Evolutionary conservation across 2,113 vertebrate genomes (phyloP).

Genomic region (Etheostoma cragini): DNA sequence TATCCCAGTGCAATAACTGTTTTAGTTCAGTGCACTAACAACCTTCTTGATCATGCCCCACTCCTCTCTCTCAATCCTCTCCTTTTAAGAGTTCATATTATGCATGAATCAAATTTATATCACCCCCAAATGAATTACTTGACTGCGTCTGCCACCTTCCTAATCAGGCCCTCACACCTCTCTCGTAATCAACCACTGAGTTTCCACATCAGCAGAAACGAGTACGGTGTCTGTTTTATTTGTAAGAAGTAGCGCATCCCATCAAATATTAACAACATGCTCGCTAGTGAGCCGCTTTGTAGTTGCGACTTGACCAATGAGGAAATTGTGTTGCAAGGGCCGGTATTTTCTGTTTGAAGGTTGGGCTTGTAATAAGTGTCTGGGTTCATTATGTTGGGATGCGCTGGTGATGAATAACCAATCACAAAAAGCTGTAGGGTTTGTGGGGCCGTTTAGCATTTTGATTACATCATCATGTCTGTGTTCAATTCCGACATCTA

Average conservation of each 20-base stretch:
- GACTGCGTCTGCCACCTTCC: slow-evolving; percentile 33
- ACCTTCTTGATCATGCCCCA: slow-evolving; percentile 4
- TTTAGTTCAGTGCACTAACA: slow-evolving; percentile 35
- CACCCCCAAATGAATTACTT: slow-evolving; percentile 25
- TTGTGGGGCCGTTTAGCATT: slow-evolving; percentile 23
- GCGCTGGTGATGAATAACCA: slow-evolving; percentile 50
- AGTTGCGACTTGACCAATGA: slow-evolving; percentile 35
- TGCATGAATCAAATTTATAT: slow-evolving; percentile 44
- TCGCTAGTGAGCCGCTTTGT: slow-evolving; percentile 34
- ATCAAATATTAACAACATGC: slow-evolving; percentile 66
- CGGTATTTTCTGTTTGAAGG: slow-evolving; percentile 49
- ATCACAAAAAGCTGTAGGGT: slow-evolving; percentile 34
- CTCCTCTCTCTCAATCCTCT: slow-evolving; percentile 13
- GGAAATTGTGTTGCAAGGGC: slow-evolving; percentile 58
- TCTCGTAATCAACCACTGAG: slow-evolving; percentile 20
- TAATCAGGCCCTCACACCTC: slow-evolving; percentile 38
- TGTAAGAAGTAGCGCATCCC: slow-evolving; percentile 21
- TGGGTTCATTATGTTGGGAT: slow-evolving; percentile 54
- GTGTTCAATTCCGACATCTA: neutral
- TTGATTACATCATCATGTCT: slow-evolving; percentile 15
- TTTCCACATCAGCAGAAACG: slow-evolving; percentile 40
- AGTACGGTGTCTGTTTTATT: slow-evolving; percentile 31
- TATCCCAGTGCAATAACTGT: slow-evolving; percentile 24
- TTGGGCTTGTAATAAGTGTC: slow-evolving; percentile 63
- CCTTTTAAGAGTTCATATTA: slow-evolving; percentile 33